These are phyloP conservation scores for Polia nebulosa DNA, from an alignment of 2,888 invertebrate species.

Conservation along the genomic window DNA sequence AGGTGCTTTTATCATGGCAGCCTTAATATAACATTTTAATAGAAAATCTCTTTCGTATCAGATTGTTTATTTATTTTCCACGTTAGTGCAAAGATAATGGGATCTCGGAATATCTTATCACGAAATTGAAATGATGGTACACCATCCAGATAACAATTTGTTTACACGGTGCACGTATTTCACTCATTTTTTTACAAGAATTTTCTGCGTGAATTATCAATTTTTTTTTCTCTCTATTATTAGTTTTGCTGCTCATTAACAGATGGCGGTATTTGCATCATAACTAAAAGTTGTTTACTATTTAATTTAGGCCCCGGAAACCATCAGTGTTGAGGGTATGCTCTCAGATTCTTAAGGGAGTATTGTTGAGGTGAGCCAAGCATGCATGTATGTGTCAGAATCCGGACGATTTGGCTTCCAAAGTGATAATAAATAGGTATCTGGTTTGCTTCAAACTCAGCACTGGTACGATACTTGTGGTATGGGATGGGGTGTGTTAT, in stretches of 20 bases:
- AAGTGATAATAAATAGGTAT: conserved; percentile 59
- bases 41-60: conserved; percentile 13
- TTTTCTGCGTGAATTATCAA: neutral
- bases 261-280: conserved; percentile 30
- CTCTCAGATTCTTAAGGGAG: conserved; percentile 78
- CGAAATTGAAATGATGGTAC: conserved; percentile 36
- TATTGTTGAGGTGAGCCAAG: conserved; percentile 81
- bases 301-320: conserved; percentile 73
- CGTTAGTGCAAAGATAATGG: conserved; percentile 37
- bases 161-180: neutral
- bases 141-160: conserved; percentile 18
- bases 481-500: neutral
- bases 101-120: conserved; percentile 46
- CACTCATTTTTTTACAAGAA: neutral
- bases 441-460: conserved; percentile 66
- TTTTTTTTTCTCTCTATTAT: neutral
- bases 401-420: conserved; percentile 15
- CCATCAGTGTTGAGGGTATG: conserved; percentile 78
- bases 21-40: neutral
- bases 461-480: conserved; percentile 20
- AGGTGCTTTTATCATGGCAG: neutral
- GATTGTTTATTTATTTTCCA: conserved; percentile 37
- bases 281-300: conserved; percentile 26
- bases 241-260: conserved; percentile 2
- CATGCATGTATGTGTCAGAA: conserved; percentile 21